Conservation (phyloP, 1,140 invertebrate genomes). For the Meloidogyne floridensis region DNA sequence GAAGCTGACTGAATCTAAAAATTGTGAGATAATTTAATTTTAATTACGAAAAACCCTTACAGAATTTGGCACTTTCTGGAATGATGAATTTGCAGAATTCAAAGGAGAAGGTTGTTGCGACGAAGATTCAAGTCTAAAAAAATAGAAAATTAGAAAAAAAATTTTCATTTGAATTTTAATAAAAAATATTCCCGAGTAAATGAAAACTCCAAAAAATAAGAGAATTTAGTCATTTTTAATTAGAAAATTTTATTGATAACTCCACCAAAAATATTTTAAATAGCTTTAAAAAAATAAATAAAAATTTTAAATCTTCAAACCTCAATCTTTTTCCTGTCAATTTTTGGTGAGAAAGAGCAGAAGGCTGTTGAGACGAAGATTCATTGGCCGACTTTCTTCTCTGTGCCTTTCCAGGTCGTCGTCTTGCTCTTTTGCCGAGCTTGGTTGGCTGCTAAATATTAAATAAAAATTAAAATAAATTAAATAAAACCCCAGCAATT, state of each 20-base stretch:
- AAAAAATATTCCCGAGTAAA: too few relatives aligned
- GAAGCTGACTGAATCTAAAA: neutral
- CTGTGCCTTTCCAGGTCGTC: neutral
- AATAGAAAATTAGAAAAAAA: too few relatives aligned
- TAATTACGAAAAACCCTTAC: neutral
- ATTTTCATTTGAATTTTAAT: too few relatives aligned
- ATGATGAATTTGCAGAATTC: neutral
- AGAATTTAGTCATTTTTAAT: too few relatives aligned
- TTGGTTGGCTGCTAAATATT: too few relatives aligned
- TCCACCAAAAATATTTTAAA: too few relatives aligned
- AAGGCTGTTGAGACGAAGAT: neutral
- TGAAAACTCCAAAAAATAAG: too few relatives aligned
- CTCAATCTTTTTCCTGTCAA: constrained; percentile 6
- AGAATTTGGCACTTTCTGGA: neutral
- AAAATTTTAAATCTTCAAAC: neutral
- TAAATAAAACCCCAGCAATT: too few relatives aligned
- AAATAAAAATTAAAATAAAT: too few relatives aligned
- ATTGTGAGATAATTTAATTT: too few relatives aligned
- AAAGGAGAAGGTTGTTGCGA: neutral
- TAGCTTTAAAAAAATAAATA: too few relatives aligned
- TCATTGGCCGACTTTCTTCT: neutral
- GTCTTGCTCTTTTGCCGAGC: neutral
- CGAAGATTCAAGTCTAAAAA: neutral
- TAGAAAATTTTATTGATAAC: too few relatives aligned
- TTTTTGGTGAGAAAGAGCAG: neutral